Conservation (phyloP, 2,888 invertebrate genomes). For the Patella ulyssiponensis region DNA sequence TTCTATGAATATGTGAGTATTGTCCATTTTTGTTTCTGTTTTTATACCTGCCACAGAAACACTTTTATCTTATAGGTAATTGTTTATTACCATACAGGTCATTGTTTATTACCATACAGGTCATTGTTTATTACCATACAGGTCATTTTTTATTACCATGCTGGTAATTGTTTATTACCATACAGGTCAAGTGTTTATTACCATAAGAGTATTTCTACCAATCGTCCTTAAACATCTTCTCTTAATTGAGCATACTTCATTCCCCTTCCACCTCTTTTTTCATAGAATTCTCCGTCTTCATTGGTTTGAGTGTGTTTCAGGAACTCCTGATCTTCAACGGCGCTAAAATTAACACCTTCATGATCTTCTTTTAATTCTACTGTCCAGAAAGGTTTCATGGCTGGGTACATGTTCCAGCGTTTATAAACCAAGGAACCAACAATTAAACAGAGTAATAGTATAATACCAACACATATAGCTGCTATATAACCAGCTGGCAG, state of each 20-base stretch:
- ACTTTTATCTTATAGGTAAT: too few species aligned
- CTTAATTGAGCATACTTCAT: not conserved
- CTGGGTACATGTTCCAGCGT: conserved; percentile 43
- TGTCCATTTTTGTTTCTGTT: too few species aligned
- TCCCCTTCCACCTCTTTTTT: not conserved
- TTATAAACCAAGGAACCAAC: conserved; percentile 51
- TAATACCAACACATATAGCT: conserved; percentile 45
- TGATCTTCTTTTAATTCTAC: conserved; percentile 62
- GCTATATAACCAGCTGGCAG: conserved; percentile 45
- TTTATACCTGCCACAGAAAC: too few species aligned
- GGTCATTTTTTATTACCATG: too few species aligned
- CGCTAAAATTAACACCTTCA: conserved; percentile 63
- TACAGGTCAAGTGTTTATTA: too few species aligned
- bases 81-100: too few species aligned
- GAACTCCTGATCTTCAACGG: conserved; percentile 47
- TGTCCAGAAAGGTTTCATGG: conserved; percentile 59
- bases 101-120: too few species aligned
- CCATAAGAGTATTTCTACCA: too few species aligned
- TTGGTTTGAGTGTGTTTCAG: not conserved
- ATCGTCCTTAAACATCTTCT: not conserved
- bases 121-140: too few species aligned
- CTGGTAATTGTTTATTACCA: too few species aligned
- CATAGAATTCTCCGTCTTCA: conserved; percentile 7
- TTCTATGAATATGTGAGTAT: too few species aligned
- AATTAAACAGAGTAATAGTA: conserved; percentile 46